Percentiles rank a stretch among this genome's conserved stretches.
These are phyloP conservation scores for Coilia nasus DNA, from an alignment of 2,797 vertebrate species.

Conservation along the genomic window DNA sequence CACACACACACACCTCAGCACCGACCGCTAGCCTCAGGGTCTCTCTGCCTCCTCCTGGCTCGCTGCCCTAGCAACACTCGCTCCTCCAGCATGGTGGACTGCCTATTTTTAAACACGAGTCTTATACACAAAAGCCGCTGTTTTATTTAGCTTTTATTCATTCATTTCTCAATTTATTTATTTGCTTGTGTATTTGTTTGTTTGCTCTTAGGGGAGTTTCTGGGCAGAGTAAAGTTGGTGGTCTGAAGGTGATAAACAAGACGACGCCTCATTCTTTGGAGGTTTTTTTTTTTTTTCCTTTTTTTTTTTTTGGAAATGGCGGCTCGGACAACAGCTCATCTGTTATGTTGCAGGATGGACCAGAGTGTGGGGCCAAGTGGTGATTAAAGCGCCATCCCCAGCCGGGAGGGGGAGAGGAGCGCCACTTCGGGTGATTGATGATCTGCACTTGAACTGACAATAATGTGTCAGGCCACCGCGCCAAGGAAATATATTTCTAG, in stretches of 20 bases:
- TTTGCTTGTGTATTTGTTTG: background rate
- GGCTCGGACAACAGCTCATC: conserved; percentile 46
- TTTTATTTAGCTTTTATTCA: too few relatives aligned
- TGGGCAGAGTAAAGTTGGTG: conserved; percentile 1
- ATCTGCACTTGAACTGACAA: conserved; percentile 51
- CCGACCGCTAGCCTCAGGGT: background rate
- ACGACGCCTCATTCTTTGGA: background rate
- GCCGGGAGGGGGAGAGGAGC: conserved; percentile 33
- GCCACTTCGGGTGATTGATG: conserved; percentile 48
- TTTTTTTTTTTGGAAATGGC: conserved; percentile 33
- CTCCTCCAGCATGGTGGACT: background rate
- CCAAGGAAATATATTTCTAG: conserved; percentile 42
- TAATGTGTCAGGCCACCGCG: conserved; percentile 46
- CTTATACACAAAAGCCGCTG: background rate
- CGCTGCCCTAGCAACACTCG: background rate
- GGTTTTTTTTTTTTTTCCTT: background rate
- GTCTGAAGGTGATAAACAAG: conserved; percentile 22
- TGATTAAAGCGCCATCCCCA: conserved; percentile 54
- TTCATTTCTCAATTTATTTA: background rate
- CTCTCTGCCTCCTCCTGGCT: background rate
- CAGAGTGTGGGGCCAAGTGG: conserved; percentile 35
- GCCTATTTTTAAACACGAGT: background rate
- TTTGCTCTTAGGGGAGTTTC: background rate
- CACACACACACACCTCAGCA: background rate
- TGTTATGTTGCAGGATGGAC: conserved; percentile 43